Evolutionary conservation across 1,140 invertebrate species (phyloP).

Genomic region (Eriocheir sinensis): DNA sequence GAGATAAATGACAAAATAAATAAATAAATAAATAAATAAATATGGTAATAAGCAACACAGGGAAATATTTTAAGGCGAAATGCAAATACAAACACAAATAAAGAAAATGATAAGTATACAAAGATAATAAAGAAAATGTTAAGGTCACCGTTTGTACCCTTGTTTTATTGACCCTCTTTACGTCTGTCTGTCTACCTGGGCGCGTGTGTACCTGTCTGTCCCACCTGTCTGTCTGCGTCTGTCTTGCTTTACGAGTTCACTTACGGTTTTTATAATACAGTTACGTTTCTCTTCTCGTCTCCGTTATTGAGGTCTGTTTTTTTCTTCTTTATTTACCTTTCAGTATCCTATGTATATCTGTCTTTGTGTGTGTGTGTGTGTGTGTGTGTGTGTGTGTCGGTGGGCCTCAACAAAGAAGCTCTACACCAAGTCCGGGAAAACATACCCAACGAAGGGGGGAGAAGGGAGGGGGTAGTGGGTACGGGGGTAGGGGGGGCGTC

Average conservation of each 20-base stretch:
- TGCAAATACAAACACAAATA: too few species aligned
- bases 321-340: background rate
- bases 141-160: too few species aligned
- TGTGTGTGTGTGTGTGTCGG: background rate
- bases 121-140: background rate
- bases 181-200: background rate
- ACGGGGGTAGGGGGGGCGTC: too few species aligned
- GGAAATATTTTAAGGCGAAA: too few species aligned
- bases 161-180: background rate
- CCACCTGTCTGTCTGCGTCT: background rate
- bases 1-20: background rate
- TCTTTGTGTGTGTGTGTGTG: background rate
- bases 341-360: background rate
- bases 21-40: too few species aligned
- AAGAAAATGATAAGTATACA: too few species aligned
- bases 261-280: too few species aligned
- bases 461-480: too few species aligned
- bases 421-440: constrained; percentile 12
- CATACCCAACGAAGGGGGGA: background rate
- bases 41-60: too few species aligned
- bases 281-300: too few species aligned
- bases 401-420: background rate
- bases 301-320: background rate
- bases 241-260: too few species aligned
- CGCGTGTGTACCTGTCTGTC: background rate